phyloP scores from a whole-genome alignment of 1,140 invertebrate genomes.

The Eubasilissa regina region DNA sequence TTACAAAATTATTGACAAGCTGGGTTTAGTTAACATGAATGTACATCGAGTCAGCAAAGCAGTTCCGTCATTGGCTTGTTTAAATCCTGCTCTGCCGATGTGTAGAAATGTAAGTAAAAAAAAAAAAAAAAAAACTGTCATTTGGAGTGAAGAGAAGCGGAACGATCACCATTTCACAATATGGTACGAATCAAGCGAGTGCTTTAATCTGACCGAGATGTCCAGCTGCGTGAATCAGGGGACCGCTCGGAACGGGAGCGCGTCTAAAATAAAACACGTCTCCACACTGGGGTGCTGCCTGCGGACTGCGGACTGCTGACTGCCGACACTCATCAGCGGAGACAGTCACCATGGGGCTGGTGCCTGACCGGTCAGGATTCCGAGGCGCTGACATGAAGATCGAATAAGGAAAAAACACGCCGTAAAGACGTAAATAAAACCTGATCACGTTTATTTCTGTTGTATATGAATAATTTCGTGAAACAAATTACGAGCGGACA shows the following conservation, averaged over 20 bases:
- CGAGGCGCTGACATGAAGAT: neutral
- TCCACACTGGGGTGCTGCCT: no score
- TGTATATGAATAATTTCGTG: no score
- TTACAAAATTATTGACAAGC: no score
- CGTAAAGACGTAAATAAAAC: neutral
- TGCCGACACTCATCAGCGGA: neutral
- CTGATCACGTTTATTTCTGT: no score
- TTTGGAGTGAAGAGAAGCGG: no score
- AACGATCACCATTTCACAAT: neutral
- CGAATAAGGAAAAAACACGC: conserved; percentile 5
- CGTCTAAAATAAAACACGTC: conserved; percentile 13
- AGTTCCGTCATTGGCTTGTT: no score
- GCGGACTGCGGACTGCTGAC: no score
- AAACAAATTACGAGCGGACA: neutral
- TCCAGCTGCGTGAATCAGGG: conserved; percentile 5
- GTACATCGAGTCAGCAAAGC: no score
- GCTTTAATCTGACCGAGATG: neutral
- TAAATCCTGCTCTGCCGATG: no score
- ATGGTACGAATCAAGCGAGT: neutral
- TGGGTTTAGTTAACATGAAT: no score
- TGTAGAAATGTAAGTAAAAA: no score
- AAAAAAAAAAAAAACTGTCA: no score
- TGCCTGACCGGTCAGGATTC: conserved; percentile 5
- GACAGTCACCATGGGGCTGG: neutral
- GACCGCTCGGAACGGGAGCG: neutral